Evolutionary conservation across 2,888 invertebrate genomes (phyloP).

Genomic region (Chrysolina haemoptera): DNA sequence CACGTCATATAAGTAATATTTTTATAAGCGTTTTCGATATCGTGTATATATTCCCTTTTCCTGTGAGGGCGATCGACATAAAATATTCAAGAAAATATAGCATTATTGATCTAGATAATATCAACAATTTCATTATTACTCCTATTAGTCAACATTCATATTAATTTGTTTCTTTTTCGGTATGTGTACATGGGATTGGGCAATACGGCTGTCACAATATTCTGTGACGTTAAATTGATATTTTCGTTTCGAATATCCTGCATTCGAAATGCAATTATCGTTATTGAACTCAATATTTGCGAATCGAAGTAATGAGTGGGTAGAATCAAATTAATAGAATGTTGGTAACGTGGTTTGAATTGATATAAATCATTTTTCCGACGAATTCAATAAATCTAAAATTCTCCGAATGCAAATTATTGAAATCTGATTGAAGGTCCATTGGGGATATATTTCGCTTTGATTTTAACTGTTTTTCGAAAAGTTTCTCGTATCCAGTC

Average conservation of each 20-base stretch:
- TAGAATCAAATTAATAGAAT: background rate
- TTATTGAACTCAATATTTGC: slow-evolving; percentile 24
- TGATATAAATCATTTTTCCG: background rate
- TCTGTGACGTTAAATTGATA: background rate
- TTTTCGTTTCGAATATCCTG: slow-evolving; percentile 16
- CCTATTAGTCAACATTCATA: slow-evolving; percentile 36
- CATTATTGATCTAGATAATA: slow-evolving; percentile 55
- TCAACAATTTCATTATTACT: slow-evolving; percentile 58
- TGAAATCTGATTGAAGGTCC: too few species aligned
- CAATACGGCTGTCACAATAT: background rate
- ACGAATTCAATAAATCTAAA: background rate
- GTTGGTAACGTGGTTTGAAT: slow-evolving; percentile 11
- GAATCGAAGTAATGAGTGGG: slow-evolving; percentile 11
- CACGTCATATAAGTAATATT: slow-evolving; percentile 40
- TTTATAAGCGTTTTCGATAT: slow-evolving; percentile 35
- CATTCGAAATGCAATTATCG: slow-evolving; percentile 1
- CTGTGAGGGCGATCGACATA: slow-evolving; percentile 38
- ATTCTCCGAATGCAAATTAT: background rate
- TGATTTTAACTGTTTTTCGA: too few species aligned
- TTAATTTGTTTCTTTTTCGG: slow-evolving; percentile 34
- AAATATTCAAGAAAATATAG: slow-evolving; percentile 54
- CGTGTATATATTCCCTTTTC: slow-evolving; percentile 23
- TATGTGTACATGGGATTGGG: background rate
- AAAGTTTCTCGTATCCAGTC: too few species aligned
- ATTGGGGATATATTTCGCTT: too few species aligned